Evolutionary conservation across 2,113 vertebrate species (phyloP).

Genomic region (Ursus arctos): DNA sequence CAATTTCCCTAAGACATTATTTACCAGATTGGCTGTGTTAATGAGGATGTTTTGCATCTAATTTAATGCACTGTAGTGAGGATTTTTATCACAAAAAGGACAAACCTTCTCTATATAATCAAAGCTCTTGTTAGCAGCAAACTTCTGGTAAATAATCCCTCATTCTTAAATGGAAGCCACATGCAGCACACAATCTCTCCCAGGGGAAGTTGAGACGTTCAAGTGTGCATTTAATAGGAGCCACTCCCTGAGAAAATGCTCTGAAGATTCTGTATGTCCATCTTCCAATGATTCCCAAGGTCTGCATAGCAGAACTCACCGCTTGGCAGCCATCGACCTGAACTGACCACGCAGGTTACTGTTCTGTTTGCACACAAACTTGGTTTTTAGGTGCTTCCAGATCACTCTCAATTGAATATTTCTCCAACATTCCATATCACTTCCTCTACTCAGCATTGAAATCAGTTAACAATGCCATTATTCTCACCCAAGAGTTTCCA

Average conservation of each 20-base stretch:
- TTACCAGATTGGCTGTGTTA: constrained; percentile 83
- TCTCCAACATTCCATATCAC: not conserved
- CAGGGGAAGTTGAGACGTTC: not conserved
- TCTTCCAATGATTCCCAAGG: not conserved
- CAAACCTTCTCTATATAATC: constrained; percentile 58
- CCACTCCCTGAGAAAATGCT: not conserved
- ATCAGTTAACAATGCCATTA: not conserved
- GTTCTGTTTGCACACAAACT: not conserved
- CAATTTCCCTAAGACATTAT: constrained; percentile 85
- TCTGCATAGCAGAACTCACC: not conserved
- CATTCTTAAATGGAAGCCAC: constrained; percentile 49
- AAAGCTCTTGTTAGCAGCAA: constrained; percentile 61
- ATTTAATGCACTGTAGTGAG: constrained; percentile 84
- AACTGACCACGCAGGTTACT: not conserved
- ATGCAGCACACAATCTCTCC: not conserved
- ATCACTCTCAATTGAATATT: not conserved
- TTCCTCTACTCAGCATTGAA: not conserved
- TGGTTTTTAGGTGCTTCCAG: not conserved
- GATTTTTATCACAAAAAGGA: constrained; percentile 79
- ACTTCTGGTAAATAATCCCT: constrained; percentile 62
- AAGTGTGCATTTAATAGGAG: not conserved
- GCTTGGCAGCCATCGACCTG: not conserved
- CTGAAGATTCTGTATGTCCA: not conserved
- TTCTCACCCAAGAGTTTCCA: not conserved
- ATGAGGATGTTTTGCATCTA: constrained; percentile 84